A percentile compares a stretch with the other conserved stretches of the same genome.
These are phyloP conservation scores for Raphicerus campestris DNA, from an alignment of 2,113 vertebrate species.

Conservation along the genomic window DNA sequence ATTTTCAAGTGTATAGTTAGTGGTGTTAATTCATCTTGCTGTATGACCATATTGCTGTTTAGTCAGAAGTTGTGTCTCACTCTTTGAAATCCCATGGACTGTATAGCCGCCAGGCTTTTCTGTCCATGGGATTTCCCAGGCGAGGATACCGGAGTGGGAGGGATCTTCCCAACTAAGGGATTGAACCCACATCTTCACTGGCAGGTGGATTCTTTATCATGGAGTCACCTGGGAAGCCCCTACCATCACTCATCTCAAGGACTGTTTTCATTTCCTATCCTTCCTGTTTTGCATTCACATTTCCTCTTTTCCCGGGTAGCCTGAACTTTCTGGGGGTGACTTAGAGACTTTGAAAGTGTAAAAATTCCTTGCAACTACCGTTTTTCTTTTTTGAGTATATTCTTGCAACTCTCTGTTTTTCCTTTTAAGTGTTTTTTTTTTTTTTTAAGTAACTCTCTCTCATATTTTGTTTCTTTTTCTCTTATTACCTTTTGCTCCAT, in stretches of 20 bases:
- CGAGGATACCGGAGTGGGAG: background rate
- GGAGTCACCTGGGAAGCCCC: background rate
- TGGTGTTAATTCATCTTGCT: background rate
- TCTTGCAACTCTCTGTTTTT: background rate
- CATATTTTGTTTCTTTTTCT: background rate
- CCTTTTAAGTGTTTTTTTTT: background rate
- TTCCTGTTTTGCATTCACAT: background rate
- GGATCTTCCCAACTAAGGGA: background rate
- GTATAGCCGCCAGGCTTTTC: background rate
- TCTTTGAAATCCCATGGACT: background rate
- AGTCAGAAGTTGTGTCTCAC: background rate
- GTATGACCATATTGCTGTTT: background rate
- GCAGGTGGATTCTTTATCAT: background rate
- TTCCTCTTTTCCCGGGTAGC: background rate
- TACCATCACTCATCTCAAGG: background rate
- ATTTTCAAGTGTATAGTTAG: background rate
- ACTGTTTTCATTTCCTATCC: background rate
- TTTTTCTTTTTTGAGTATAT: background rate
- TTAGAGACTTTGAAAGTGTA: background rate
- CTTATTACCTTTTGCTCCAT: background rate
- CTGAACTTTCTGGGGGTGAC: background rate
- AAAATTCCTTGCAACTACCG: background rate
- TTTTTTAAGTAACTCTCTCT: background rate
- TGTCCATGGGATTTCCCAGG: background rate
- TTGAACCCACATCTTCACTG: background rate